These are phyloP conservation scores for Anser cygnoides DNA, from an alignment of 2,113 vertebrate genomes.

Conservation along the genomic window DNA sequence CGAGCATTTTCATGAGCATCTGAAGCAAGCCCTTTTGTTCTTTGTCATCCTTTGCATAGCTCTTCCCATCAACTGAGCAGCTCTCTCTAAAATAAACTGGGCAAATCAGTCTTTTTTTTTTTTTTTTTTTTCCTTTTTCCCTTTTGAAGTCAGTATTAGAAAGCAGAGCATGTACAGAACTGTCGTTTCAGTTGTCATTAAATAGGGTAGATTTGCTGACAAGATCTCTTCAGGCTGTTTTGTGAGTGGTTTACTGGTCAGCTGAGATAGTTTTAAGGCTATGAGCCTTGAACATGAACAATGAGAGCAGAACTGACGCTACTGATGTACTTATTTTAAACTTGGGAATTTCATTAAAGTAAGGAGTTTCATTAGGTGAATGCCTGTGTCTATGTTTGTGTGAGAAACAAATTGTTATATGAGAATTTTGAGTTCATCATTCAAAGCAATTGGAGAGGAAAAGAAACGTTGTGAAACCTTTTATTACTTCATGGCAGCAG, in stretches of 20 bases:
- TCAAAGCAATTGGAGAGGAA: background rate
- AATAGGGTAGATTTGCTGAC: background rate
- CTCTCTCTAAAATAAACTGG: background rate
- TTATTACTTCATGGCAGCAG: background rate
- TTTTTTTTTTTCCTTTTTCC: accelerated
- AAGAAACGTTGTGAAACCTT: background rate
- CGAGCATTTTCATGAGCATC: background rate
- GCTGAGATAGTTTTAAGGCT: background rate
- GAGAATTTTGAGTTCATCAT: background rate
- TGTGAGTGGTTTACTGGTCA: background rate
- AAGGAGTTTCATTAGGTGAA: background rate
- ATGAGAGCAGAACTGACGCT: background rate
- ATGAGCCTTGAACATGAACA: background rate
- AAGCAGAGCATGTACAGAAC: background rate
- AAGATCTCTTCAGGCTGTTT: background rate
- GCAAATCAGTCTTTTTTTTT: background rate
- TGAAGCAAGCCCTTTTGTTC: background rate
- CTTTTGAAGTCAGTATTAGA: background rate
- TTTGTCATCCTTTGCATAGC: background rate
- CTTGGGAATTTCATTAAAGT: background rate
- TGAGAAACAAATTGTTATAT: background rate
- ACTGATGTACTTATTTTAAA: background rate
- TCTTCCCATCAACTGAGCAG: background rate
- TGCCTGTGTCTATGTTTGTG: background rate
- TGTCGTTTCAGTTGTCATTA: background rate